Evolutionary conservation across 2,113 vertebrate species (phyloP).

Genomic region (Siniperca chuatsi): DNA sequence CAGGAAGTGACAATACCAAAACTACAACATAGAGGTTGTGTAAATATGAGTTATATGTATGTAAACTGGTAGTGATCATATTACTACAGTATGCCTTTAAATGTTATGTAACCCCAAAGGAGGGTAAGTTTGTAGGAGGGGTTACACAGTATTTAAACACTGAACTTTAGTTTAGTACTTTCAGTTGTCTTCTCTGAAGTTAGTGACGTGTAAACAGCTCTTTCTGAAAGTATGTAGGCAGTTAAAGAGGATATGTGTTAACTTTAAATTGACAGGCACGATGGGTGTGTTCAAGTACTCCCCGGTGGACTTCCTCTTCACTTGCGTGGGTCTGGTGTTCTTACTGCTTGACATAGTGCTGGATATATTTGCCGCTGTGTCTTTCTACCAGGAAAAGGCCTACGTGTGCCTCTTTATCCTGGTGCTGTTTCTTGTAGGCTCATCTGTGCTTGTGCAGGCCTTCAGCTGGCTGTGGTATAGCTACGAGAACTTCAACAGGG

Average conservation of each 20-base stretch:
- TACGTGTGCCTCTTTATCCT: conserved; percentile 61
- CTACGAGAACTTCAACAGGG: background rate
- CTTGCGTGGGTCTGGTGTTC: conserved; percentile 39
- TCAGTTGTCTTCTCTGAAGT: background rate
- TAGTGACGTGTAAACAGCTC: background rate
- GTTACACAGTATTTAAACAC: background rate
- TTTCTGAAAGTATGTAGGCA: background rate
- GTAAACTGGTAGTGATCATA: background rate
- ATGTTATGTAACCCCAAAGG: fast-evolving
- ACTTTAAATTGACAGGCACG: background rate
- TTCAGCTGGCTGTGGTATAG: conserved; percentile 81
- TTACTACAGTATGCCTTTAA: background rate
- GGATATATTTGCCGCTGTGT: conserved; percentile 44
- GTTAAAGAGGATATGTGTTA: background rate
- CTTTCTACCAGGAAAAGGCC: conserved; percentile 63
- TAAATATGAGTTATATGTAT: background rate
- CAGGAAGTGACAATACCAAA: too few species aligned
- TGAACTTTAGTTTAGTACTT: conserved; percentile 6
- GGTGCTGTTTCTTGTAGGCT: conserved; percentile 69
- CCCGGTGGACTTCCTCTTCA: conserved; percentile 32
- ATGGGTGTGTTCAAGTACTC: conserved; percentile 45
- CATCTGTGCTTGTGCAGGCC: conserved; percentile 69
- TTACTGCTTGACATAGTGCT: conserved; percentile 63
- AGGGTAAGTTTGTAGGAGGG: background rate
- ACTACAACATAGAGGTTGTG: background rate